Base-by-base conservation (phyloP, 2,797 vertebrate species). In the Erpetoichthys calabaricus region DNA sequence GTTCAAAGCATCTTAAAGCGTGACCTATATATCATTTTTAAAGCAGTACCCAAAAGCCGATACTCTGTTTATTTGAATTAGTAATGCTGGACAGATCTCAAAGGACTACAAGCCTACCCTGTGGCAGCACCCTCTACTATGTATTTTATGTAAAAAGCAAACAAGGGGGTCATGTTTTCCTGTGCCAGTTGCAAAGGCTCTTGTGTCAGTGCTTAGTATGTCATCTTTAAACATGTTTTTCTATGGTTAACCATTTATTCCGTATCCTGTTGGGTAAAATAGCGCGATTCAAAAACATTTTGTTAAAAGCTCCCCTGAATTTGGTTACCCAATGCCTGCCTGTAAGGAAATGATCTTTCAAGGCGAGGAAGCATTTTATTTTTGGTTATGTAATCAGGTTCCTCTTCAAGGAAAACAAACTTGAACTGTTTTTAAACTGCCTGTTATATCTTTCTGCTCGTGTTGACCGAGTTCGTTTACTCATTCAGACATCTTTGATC, bases 181-280 rank as follows among this genome's bases (percentile, higher is more conserved):
- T 57, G 50, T 51, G 8, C n/a, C 5, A 54, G 53, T 6, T 54
- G 41, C 25, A 69, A 66, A 55, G 60, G 66, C 65, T 76, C 71
- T 61, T 42, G 1, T 60, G 56, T 58, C 62, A 65, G 60, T 62
- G 72, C 55, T 58, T 59, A 66, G 62, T 68, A 71, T 74, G 72
- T 65, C 64, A 65, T 67, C 57, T 78, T 74, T 75, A 67, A 77
- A 73, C 64, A 75, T 70, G 64, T 70, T 75, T 52, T 74, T 75
- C 70, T 54, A 72, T 69, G 59, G 5, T 57, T 65, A 55, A 66
- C 63, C 64, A 78, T 70, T 68, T 76, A 78, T 78, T 75, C 68
- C 72, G 73, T 69, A 79, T 78, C 69, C 78, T 76, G 66, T 64
- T 60, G 71, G 41, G 53, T 55, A 44, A 60, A 43, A 7, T 10